phyloP scores from a whole-genome alignment of 2,113 vertebrate species.

The Pollachius pollachius region DNA sequence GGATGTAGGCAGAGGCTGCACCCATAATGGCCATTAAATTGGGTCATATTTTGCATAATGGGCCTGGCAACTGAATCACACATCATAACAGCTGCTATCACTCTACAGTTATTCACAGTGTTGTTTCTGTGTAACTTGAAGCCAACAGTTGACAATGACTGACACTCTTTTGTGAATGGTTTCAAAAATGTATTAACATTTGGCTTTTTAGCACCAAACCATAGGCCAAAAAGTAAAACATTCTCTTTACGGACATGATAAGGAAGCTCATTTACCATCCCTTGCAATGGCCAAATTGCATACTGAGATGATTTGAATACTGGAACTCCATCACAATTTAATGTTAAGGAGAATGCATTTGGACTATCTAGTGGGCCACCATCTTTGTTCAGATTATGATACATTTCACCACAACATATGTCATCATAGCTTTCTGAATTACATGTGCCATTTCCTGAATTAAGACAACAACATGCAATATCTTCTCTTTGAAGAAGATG shows the following conservation, averaged over 20 bases:
- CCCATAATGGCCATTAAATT: constrained; percentile 31
- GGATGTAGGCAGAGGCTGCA: constrained; percentile 34
- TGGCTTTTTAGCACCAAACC: constrained; percentile 33
- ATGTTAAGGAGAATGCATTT: constrained; percentile 31
- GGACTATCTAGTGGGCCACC: constrained; percentile 28
- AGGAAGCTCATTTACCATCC: constrained; percentile 34
- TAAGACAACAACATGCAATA: constrained; percentile 23
- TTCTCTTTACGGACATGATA: constrained; percentile 24
- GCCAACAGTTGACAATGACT: constrained; percentile 30
- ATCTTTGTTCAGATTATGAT: constrained; percentile 27
- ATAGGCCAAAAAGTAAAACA: constrained; percentile 33
- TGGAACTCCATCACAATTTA: constrained; percentile 20
- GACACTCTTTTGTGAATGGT: constrained; percentile 25
- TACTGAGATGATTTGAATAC: constrained; percentile 27
- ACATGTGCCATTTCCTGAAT: constrained; percentile 22
- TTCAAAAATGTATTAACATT: constrained; percentile 36
- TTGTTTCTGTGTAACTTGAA: constrained; percentile 28
- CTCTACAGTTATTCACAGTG: constrained; percentile 19
- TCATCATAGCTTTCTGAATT: constrained; percentile 31
- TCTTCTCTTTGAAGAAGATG: constrained; percentile 33
- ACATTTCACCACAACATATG: constrained; percentile 26
- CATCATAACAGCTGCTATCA: constrained; percentile 31
- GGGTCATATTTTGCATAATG: constrained; percentile 30
- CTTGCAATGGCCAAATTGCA: constrained; percentile 31
- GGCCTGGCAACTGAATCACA: constrained; percentile 31